These are phyloP conservation scores for Tricholauxania praeusta DNA, from an alignment of 2,888 invertebrate genomes.

Conservation along the genomic window DNA sequence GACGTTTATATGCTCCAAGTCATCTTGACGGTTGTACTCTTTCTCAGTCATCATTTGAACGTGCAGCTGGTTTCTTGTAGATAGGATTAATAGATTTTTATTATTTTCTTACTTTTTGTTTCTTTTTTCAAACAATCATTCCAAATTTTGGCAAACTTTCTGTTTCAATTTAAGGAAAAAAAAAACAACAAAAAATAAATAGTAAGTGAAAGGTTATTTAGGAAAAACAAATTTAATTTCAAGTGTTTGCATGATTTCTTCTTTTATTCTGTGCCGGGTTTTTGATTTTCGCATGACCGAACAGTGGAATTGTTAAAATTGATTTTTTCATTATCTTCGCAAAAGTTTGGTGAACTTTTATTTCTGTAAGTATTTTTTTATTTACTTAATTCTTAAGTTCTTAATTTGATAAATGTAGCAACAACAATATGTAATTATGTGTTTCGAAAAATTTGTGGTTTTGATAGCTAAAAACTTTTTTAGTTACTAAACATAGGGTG, in stretches of 20 bases:
- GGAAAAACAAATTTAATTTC: slow-evolving; percentile 8
- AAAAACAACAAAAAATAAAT: background rate
- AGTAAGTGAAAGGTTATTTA: background rate
- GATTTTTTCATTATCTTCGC: slow-evolving; percentile 50
- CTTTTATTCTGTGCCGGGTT: background rate
- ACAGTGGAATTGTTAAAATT: slow-evolving; percentile 54
- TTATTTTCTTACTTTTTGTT: background rate
- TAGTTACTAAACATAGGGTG: no score
- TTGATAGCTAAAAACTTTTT: no score
- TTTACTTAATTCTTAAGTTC: slow-evolving; percentile 14
- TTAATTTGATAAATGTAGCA: background rate
- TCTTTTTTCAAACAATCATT: background rate
- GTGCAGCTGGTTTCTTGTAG: background rate
- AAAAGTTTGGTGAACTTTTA: slow-evolving; percentile 44
- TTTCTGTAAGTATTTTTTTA: slow-evolving; percentile 52
- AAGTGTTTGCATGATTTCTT: slow-evolving; percentile 17
- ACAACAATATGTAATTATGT: background rate
- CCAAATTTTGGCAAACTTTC: background rate
- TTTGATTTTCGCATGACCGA: background rate
- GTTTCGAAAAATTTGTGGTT: no score
- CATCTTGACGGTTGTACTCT: slow-evolving; percentile 24
- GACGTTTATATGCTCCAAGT: background rate
- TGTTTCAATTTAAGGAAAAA: background rate
- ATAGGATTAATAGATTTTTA: background rate
- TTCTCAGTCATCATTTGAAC: background rate